Percentiles rank a stretch among this genome's conserved stretches.
These are phyloP conservation scores for Cabera pusaria DNA, from an alignment of 2,888 invertebrate species.

Conservation along the genomic window DNA sequence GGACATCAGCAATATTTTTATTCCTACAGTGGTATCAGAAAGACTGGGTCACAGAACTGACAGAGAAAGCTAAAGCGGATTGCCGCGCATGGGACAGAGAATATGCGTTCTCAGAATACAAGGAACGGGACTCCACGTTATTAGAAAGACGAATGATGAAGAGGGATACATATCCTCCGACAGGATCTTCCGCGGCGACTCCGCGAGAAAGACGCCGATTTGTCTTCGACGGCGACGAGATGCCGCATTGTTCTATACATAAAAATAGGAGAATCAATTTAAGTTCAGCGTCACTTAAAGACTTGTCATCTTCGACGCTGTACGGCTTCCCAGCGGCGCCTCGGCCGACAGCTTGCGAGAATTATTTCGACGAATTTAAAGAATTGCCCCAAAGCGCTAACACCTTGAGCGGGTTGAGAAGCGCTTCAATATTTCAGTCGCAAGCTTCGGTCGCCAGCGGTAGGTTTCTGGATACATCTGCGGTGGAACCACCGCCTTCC, in stretches of 20 bases:
- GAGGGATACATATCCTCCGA: constrained; percentile 71
- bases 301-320: constrained; percentile 79
- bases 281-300: constrained; percentile 83
- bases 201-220: constrained; percentile 84
- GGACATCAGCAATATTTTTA: constrained; percentile 93
- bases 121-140: constrained; percentile 71
- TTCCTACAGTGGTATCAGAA: constrained; percentile 92
- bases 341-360: constrained; percentile 84
- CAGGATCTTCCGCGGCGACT: constrained; percentile 72
- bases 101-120: constrained; percentile 75
- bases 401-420: constrained; percentile 71
- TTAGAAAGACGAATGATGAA: constrained; percentile 75
- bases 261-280: constrained; percentile 77
- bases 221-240: constrained; percentile 85
- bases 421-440: constrained; percentile 77
- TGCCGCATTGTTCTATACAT: constrained; percentile 83
- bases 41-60: constrained; percentile 82
- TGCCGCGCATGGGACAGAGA: constrained; percentile 78
- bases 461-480: constrained; percentile 87
- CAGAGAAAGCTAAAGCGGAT: constrained; percentile 76
- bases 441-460: constrained; percentile 86
- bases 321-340: constrained; percentile 87
- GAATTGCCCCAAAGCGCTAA: constrained; percentile 81
- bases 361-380: constrained; percentile 81
- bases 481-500: constrained; percentile 85